Evolutionary conservation across 2,113 vertebrate species (phyloP).

Genomic region (Tachysurus vachellii): DNA sequence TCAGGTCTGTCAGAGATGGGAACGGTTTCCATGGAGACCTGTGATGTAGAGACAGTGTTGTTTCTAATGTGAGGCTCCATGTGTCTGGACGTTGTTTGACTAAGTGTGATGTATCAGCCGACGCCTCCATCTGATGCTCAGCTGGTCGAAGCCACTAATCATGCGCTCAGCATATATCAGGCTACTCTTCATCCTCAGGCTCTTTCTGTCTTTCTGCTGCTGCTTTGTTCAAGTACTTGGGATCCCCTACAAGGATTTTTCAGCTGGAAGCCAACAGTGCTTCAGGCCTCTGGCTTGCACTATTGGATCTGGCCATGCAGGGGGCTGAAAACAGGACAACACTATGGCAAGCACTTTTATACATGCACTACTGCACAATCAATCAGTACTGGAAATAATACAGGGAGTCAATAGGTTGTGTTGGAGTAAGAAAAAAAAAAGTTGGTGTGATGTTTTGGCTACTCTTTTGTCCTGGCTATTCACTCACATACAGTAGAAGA

Average conservation of each 20-base stretch:
- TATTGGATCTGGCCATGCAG: not conserved
- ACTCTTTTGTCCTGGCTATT: slow-evolving; percentile 33
- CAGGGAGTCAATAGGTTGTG: slow-evolving; percentile 45
- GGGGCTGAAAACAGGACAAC: slow-evolving; percentile 26
- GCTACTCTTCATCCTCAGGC: not conserved
- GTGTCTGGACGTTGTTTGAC: slow-evolving; percentile 48
- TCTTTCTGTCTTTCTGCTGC: slow-evolving; percentile 8
- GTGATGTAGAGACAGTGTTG: slow-evolving; percentile 41
- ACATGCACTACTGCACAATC: slow-evolving; percentile 28
- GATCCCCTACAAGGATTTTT: not conserved
- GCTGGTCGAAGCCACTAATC: slow-evolving; percentile 2
- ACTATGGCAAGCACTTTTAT: not conserved
- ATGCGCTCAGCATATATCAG: not conserved
- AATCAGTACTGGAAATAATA: slow-evolving; percentile 57
- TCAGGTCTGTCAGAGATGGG: slow-evolving; percentile 41
- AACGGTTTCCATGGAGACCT: slow-evolving; percentile 65
- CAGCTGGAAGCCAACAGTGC: not conserved
- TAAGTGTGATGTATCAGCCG: slow-evolving; percentile 49
- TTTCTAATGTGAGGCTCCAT: slow-evolving; percentile 42
- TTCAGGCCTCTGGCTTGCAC: slow-evolving; percentile 11
- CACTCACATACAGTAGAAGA: slow-evolving; percentile 9
- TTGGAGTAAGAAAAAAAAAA: slow-evolving; percentile 48
- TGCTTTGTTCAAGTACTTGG: not conserved
- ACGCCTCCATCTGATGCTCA: slow-evolving; percentile 19
- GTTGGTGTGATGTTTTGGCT: slow-evolving; percentile 48